Conservation (phyloP, 2,888 invertebrate genomes). For the Xylophagus ater region DNA sequence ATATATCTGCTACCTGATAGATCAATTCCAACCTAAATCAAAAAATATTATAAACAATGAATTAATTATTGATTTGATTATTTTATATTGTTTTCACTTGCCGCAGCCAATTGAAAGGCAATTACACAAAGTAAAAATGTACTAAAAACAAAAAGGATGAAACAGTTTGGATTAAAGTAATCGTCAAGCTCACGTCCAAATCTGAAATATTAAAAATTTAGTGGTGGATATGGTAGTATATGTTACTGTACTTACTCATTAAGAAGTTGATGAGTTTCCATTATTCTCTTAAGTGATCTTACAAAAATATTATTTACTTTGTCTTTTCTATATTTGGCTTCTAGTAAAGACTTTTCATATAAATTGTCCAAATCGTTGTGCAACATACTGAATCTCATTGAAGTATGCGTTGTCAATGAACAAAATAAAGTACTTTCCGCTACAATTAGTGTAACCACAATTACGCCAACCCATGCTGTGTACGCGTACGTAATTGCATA, state of each 20-base stretch:
- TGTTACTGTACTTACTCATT: background rate
- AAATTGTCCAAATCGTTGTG: slow-evolving; percentile 6
- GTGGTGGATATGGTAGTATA: background rate
- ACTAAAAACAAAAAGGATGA: slow-evolving; percentile 6
- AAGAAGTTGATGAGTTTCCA: slow-evolving; percentile 4
- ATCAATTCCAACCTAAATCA: slow-evolving; percentile 9
- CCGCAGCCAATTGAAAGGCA: slow-evolving; percentile 12
- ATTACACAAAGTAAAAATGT: slow-evolving; percentile 12
- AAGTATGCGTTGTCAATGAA: slow-evolving; percentile 7
- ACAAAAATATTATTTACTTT: background rate
- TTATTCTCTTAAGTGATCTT: background rate
- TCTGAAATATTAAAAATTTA: slow-evolving; percentile 3
- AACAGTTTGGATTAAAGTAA: slow-evolving; percentile 7
- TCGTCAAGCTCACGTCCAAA: slow-evolving; percentile 8
- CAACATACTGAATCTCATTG: slow-evolving; percentile 6
- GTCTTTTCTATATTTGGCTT: background rate
- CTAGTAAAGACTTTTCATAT: background rate
- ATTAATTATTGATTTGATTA: background rate
- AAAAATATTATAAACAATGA: no score
- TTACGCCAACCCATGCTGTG: slow-evolving; percentile 11
- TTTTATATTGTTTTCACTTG: slow-evolving; percentile 1
- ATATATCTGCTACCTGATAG: slow-evolving; percentile 7
- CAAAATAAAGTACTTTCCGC: slow-evolving; percentile 9
- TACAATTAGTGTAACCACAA: slow-evolving; percentile 6
- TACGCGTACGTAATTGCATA: slow-evolving; percentile 9